These are phyloP conservation scores for Drosophila emarginata DNA, from an alignment of 2,888 invertebrate species.

Conservation along the genomic window DNA sequence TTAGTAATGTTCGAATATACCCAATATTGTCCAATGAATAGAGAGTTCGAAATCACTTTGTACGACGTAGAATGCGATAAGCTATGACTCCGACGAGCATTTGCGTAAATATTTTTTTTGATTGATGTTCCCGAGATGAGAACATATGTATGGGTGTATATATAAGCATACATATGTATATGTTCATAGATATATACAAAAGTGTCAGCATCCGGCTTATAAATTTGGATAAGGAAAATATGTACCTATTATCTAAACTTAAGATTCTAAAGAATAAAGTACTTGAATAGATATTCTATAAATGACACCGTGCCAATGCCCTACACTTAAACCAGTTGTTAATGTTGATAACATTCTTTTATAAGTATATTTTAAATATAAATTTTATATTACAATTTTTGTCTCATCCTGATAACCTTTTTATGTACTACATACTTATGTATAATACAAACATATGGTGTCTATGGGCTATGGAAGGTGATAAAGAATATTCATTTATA, in stretches of 20 bases:
- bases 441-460: background rate
- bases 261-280: background rate
- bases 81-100: constrained; percentile 12
- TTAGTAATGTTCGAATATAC: background rate
- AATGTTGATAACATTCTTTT: background rate
- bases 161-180: no score
- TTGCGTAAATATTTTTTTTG: constrained; percentile 13
- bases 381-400: background rate
- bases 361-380: background rate
- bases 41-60: background rate
- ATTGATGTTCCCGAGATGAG: background rate
- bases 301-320: background rate
- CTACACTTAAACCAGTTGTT: background rate
- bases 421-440: no score
- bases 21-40: background rate
- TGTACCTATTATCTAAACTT: background rate
- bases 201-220: constrained; percentile 1
- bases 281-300: background rate
- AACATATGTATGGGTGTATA: background rate
- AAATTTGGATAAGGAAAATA: background rate
- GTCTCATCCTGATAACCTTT: background rate
- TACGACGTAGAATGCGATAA: constrained; percentile 12
- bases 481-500: background rate
- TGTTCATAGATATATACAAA: background rate
- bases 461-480: background rate